These are phyloP conservation scores for Periophthalmodon schlosseri DNA, from an alignment of 2,113 vertebrate genomes.

Conservation along the genomic window DNA sequence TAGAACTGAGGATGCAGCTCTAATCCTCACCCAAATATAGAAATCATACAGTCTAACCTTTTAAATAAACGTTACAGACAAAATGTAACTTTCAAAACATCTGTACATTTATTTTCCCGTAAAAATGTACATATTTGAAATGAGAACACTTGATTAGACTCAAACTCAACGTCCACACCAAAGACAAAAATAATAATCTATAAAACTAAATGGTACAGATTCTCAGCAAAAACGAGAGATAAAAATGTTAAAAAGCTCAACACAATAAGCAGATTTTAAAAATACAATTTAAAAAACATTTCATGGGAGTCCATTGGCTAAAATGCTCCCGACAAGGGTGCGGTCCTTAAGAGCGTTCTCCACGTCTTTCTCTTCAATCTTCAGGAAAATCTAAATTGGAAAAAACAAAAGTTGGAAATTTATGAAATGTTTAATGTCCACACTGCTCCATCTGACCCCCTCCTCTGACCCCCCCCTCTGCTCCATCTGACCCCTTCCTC, in stretches of 20 bases:
- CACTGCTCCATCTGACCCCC: too few species aligned
- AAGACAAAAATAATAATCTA: constrained; percentile 1
- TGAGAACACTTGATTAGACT: neutral
- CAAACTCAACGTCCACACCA: neutral
- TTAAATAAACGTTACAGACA: neutral
- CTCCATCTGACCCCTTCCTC: too few species aligned
- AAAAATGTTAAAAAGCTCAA: neutral
- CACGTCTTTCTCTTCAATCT: constrained; percentile 86
- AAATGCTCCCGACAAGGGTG: constrained; percentile 85
- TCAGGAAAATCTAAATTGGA: constrained; percentile 84
- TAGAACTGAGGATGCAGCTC: too few species aligned
- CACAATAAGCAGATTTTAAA: neutral
- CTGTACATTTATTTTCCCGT: constrained; percentile 48
- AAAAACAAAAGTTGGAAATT: neutral
- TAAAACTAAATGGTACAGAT: constrained; percentile 20
- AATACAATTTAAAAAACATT: neutral
- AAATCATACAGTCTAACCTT: neutral
- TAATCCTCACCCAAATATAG: too few species aligned
- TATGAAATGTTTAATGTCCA: neutral
- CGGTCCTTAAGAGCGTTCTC: constrained; percentile 89
- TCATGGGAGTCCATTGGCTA: constrained; percentile 80
- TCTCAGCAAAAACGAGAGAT: constrained; percentile 43
- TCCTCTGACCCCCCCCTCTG: too few species aligned
- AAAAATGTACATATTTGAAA: constrained; percentile 31
- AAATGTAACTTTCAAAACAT: constrained; percentile 9